A percentile compares a stretch with the other conserved stretches of the same genome.
These are phyloP conservation scores for Austrolebias charrua DNA, from an alignment of 2,797 vertebrate species.

Conservation along the genomic window DNA sequence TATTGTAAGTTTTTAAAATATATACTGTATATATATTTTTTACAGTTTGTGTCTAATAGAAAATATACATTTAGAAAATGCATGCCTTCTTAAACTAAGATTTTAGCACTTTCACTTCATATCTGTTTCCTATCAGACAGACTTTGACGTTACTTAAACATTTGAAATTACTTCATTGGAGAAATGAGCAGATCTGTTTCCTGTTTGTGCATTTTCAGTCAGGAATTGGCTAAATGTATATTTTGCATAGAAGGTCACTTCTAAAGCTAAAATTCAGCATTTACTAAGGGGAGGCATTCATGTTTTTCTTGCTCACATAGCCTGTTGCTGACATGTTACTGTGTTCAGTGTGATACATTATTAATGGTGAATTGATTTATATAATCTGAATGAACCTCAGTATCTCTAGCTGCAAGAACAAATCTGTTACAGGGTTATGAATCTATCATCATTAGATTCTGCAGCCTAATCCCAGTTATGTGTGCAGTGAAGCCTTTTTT, in stretches of 20 bases:
- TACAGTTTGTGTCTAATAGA: no score
- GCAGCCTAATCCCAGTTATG: constrained; percentile 47
- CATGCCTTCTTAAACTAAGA: neutral
- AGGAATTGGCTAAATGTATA: neutral
- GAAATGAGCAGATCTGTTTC: no score
- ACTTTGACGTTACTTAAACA: no score
- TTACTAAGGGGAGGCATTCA: neutral
- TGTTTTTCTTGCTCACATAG: neutral
- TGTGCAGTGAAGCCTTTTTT: constrained; percentile 28
- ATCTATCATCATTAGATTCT: constrained; percentile 19
- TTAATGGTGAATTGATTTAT: constrained; percentile 2
- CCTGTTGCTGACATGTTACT: neutral
- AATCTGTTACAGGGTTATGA: constrained; percentile 14
- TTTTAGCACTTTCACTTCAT: neutral
- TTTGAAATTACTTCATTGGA: no score
- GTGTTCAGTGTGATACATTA: neutral
- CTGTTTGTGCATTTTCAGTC: no score
- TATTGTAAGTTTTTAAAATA: no score
- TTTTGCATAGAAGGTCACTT: neutral
- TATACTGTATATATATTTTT: no score
- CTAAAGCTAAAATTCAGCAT: neutral
- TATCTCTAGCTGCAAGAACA: constrained; percentile 2
- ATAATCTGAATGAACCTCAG: constrained; percentile 11
- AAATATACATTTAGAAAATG: neutral
- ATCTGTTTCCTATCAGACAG: no score